Percentiles rank a stretch among this genome's conserved stretches.
These are phyloP conservation scores for Serranus cabrilla DNA, from an alignment of 2,797 vertebrate species.

Conservation along the genomic window DNA sequence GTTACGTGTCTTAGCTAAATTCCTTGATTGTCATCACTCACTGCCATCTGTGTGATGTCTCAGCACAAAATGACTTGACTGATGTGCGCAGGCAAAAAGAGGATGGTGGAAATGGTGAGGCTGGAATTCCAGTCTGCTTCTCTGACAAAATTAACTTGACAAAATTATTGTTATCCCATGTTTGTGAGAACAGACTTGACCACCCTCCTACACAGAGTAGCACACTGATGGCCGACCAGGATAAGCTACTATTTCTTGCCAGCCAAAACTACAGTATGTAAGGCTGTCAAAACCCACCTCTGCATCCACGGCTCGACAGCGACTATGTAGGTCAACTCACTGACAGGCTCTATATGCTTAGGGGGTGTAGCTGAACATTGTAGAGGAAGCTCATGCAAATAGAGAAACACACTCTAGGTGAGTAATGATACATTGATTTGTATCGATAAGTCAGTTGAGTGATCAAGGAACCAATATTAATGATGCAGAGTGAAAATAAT, in stretches of 20 bases:
- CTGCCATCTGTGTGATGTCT: slow-evolving; percentile 17
- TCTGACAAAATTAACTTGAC: slow-evolving; percentile 8
- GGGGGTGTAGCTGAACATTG: slow-evolving; percentile 38
- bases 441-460: too few relatives aligned
- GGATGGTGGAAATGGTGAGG: not conserved
- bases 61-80: slow-evolving; percentile 28
- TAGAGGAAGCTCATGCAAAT: slow-evolving; percentile 22
- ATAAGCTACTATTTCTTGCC: slow-evolving; percentile 23
- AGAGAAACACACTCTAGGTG: slow-evolving; percentile 16
- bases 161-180: slow-evolving; percentile 1
- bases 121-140: slow-evolving; percentile 1
- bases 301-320: slow-evolving; percentile 55
- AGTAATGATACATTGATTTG: too few relatives aligned
- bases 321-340: slow-evolving; percentile 67
- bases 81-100: slow-evolving; percentile 23
- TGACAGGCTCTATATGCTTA: slow-evolving; percentile 63
- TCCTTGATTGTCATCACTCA: slow-evolving; percentile 21
- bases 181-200: slow-evolving; percentile 19
- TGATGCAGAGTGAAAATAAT: too few relatives aligned
- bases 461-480: too few relatives aligned
- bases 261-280: slow-evolving; percentile 27
- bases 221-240: slow-evolving; percentile 16
- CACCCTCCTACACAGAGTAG: not conserved
- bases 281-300: slow-evolving; percentile 60
- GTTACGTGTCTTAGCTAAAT: slow-evolving; percentile 10